These are phyloP conservation scores for Asobara japonica DNA, from an alignment of 1,140 invertebrate species.

Conservation along the genomic window DNA sequence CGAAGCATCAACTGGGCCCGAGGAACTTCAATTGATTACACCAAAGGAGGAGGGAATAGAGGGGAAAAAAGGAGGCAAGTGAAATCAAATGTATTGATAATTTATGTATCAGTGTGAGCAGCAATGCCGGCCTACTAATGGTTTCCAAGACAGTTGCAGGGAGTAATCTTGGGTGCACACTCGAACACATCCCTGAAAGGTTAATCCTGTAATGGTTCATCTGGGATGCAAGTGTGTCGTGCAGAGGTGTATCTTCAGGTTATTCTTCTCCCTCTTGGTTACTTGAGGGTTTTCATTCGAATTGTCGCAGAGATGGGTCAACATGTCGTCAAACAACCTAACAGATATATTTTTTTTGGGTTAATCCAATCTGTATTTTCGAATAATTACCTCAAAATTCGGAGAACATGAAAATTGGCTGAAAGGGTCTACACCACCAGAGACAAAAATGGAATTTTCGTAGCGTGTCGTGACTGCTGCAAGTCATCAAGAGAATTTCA, in stretches of 20 bases:
- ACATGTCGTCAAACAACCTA: too few species aligned
- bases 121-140: conserved; percentile 20
- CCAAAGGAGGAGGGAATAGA: not conserved
- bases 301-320: not conserved
- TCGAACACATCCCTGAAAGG: conserved; percentile 48
- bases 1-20: not conserved
- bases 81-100: conserved; percentile 31
- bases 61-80: conserved; percentile 16
- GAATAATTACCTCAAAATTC: too few species aligned
- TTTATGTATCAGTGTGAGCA: conserved; percentile 32
- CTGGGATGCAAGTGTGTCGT: conserved; percentile 51
- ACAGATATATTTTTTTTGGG: too few species aligned
- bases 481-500: conserved; percentile 32
- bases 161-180: conserved; percentile 18
- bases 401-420: conserved; percentile 56
- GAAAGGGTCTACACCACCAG: conserved; percentile 48
- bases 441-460: conserved; percentile 46
- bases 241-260: conserved; percentile 52
- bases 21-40: conserved; percentile 11
- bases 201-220: conserved; percentile 56
- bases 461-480: conserved; percentile 38
- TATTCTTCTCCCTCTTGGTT: not conserved
- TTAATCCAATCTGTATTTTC: too few species aligned
- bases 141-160: conserved; percentile 22
- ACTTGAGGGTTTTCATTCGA: conserved; percentile 1